A percentile compares a stretch with the other conserved stretches of the same genome.
These are phyloP conservation scores for Leucoptera coffeella DNA, from an alignment of 2,888 invertebrate genomes.

Conservation along the genomic window DNA sequence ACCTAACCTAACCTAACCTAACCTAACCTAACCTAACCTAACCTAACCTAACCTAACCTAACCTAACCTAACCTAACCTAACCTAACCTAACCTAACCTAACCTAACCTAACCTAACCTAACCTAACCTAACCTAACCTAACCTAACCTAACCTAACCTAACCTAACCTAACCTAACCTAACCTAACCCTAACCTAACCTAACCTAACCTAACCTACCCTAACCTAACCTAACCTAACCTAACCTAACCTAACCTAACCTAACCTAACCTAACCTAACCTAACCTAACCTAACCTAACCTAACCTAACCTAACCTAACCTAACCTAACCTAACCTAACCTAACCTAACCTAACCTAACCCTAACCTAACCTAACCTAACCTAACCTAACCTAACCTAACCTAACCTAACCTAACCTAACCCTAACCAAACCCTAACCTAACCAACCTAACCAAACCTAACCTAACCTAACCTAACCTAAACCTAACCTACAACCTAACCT, in stretches of 20 bases:
- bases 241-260: slow-evolving; percentile 6
- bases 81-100: slow-evolving; percentile 5
- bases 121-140: slow-evolving; percentile 6
- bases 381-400: slow-evolving; percentile 5
- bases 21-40: slow-evolving; percentile 5
- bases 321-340: slow-evolving; percentile 6
- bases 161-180: slow-evolving; percentile 6
- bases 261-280: no score
- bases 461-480: no score
- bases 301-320: slow-evolving; percentile 5
- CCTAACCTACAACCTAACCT: slow-evolving; percentile 6
- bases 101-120: slow-evolving; percentile 5
- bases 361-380: slow-evolving; percentile 6
- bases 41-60: slow-evolving; percentile 6
- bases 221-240: slow-evolving; percentile 6
- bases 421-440: no score
- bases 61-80: slow-evolving; percentile 6
- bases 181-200: no score
- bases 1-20: slow-evolving; percentile 5
- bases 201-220: no score
- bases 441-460: slow-evolving; percentile 6
- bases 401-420: slow-evolving; percentile 5
- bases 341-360: no score
- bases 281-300: slow-evolving; percentile 5
- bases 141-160: slow-evolving; percentile 4